Evolutionary conservation across 2,888 invertebrate genomes (phyloP).

Genomic region (Dendrolimus pini): DNA sequence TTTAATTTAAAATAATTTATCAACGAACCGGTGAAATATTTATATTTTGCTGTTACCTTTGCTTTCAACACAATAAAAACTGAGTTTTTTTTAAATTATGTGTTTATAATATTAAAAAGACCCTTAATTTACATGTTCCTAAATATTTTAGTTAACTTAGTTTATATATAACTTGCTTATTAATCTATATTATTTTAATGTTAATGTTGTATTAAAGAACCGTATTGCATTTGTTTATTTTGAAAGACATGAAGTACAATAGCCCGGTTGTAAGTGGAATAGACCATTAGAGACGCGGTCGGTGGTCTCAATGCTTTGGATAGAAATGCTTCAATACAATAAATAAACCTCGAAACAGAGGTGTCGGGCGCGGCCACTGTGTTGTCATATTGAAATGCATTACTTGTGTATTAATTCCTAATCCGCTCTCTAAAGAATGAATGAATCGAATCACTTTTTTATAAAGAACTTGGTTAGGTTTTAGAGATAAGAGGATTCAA

Average conservation of each 20-base stretch:
- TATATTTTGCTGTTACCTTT: no score
- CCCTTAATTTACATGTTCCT: no score
- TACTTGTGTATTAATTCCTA: slow-evolving; percentile 40
- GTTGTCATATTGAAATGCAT: slow-evolving; percentile 45
- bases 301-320: slow-evolving; percentile 47
- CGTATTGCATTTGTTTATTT: no score
- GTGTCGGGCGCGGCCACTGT: slow-evolving; percentile 39
- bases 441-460: slow-evolving; percentile 17
- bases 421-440: slow-evolving; percentile 29
- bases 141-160: no score
- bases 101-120: no score
- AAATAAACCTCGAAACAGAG: slow-evolving; percentile 46
- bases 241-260: not conserved
- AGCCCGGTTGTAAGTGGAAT: slow-evolving; percentile 23
- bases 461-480: not conserved
- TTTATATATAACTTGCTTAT: no score
- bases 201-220: no score
- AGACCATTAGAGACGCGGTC: slow-evolving; percentile 23
- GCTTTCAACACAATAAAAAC: no score
- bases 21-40: no score
- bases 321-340: slow-evolving; percentile 43
- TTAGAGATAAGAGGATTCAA: not conserved
- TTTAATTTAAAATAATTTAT: no score
- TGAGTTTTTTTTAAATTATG: no score
- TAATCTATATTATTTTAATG: no score